phyloP scores from a whole-genome alignment of 2,888 invertebrate species.

The Macropis europaea region DNA sequence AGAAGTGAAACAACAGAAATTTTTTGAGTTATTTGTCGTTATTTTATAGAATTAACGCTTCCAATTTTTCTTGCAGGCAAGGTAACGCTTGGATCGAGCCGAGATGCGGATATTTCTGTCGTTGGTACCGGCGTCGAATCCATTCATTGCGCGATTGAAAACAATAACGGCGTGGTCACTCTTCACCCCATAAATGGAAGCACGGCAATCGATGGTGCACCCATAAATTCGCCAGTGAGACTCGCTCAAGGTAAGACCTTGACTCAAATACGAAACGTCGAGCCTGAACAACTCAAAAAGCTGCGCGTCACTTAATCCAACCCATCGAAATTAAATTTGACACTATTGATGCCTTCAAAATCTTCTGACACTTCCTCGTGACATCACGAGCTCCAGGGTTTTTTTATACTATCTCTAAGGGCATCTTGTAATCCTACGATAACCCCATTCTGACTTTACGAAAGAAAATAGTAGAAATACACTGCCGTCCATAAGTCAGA shows the following conservation, averaged over 20 bases:
- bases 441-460: neutral
- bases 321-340: neutral
- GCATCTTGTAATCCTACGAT: too few species aligned
- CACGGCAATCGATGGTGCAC: conserved; percentile 87
- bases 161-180: conserved; percentile 91
- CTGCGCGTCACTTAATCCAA: neutral
- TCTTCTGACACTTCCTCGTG: neutral
- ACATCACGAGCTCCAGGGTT: neutral
- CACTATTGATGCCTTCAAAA: neutral
- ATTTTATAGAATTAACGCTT: neutral
- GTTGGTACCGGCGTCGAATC: conserved; percentile 92
- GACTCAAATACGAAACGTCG: conserved; percentile 50
- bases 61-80: conserved; percentile 83
- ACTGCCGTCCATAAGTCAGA: too few species aligned
- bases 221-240: conserved; percentile 86
- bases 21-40: too few species aligned
- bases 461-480: too few species aligned
- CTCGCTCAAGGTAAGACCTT: conserved; percentile 88
- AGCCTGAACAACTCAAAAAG: conserved; percentile 3
- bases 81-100: conserved; percentile 89
- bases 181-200: conserved; percentile 88
- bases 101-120: conserved; percentile 90
- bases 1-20: too few species aligned
- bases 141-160: conserved; percentile 93
- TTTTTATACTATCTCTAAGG: too few species aligned